Base-by-base conservation (phyloP, 2,888 invertebrate genomes). In the Cephonodes hylas region DNA sequence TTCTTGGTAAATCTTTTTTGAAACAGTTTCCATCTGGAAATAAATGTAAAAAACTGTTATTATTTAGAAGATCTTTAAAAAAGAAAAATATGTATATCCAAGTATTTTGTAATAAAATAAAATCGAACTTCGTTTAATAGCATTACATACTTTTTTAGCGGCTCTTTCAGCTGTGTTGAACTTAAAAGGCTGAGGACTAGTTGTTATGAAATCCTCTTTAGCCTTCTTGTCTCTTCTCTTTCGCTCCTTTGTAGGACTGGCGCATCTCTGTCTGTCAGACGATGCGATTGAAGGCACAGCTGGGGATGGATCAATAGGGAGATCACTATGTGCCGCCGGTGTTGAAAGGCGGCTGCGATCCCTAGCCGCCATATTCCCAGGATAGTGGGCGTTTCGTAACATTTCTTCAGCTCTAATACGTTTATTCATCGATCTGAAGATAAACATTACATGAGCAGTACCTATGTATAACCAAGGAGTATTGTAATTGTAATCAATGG, bases 341-440 rank as follows among this genome's bases (percentile, higher is more conserved):
- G 92, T 91, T 0, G 92, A 92, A 3, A 85, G 79, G 4, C 87
- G 83, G 64, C 91, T 91, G 7, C 89, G 84, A 69, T 95, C 95
- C 27, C 95, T 87, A 60, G 94, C 90, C 0, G 94, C 95, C 95
- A 95, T 95, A 1, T 94, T 94, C 0, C 95, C 95, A 0, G 96
- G 96, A 63, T 95, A 86, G 38, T 94, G 94, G 0, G 96, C 93
- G 0, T 93, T 93, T 64, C 93, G 94, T 59, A 96, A 81, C 91
- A 96, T 89, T 82, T 96, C 96, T 70, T 95, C 95, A 0, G 96
- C 94, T 63, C 96, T 89, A 42, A 96, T 94, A 74, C 94, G 94
- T 70, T 95, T 94, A 74, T 95, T 95, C 72, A 96, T 88, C 18
- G 93, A 90, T 68, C 95, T 95, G 60, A 22, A 42, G 62, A 58